Evolutionary conservation across 92 coral and sea anemone genomes (phyloP).

Genomic region (Paramuricea clavata): DNA sequence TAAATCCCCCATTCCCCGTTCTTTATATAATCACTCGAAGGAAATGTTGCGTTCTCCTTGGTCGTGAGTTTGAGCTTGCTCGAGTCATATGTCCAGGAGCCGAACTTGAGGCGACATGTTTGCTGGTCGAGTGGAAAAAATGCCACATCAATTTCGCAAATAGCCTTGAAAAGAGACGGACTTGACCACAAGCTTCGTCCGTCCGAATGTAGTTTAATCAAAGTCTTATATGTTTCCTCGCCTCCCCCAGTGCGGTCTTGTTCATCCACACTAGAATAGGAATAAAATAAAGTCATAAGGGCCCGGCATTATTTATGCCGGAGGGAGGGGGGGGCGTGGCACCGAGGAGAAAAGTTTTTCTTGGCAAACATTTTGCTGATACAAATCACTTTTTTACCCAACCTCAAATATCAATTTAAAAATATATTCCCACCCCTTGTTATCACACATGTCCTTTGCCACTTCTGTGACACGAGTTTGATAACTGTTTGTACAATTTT

Average conservation of each 20-base stretch:
- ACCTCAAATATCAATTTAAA: too few relatives aligned
- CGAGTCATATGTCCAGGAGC: constrained; percentile 80
- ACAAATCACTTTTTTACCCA: too few relatives aligned
- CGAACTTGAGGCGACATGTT: constrained; percentile 80
- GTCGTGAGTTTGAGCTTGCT: constrained; percentile 70
- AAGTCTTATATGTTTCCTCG: constrained; percentile 66
- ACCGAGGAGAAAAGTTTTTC: too few relatives aligned
- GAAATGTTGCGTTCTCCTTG: constrained; percentile 54
- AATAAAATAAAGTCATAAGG: too few relatives aligned
- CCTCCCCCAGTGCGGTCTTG: constrained; percentile 89
- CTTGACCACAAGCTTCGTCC: constrained; percentile 79
- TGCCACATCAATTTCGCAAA: constrained; percentile 77
- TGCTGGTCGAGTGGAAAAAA: constrained; percentile 89
- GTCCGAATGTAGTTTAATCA: constrained; percentile 61
- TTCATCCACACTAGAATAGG: constrained; percentile 78
- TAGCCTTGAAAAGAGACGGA: constrained; percentile 77
- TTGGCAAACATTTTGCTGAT: too few relatives aligned
- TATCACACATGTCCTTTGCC: too few relatives aligned
- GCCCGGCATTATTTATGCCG: too few relatives aligned
- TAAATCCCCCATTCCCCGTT: constrained; percentile 89
- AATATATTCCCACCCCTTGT: too few relatives aligned
- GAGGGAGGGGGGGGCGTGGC: too few relatives aligned
- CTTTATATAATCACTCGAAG: constrained; percentile 65
- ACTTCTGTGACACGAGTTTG: too few relatives aligned
- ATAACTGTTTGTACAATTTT: too few relatives aligned